Conservation (phyloP, 2,797 vertebrate genomes). For the Myiotriccus ornatus region DNA sequence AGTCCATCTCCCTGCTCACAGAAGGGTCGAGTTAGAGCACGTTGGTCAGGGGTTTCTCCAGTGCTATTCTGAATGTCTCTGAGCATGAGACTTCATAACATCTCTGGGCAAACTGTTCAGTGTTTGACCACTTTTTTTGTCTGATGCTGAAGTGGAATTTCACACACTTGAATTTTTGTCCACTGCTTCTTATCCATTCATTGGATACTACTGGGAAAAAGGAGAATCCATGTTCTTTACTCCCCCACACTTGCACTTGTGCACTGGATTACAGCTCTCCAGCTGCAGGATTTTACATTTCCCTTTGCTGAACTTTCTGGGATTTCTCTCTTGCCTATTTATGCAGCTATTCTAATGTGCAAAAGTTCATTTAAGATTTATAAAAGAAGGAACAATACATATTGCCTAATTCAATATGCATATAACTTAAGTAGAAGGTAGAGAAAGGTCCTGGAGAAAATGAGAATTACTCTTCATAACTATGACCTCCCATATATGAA, state of each 20-base stretch:
- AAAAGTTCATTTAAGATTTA: background rate
- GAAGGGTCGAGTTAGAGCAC: background rate
- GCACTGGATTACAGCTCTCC: background rate
- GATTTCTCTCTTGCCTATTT: background rate
- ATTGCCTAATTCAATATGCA: background rate
- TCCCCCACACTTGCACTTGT: background rate
- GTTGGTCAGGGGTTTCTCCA: background rate
- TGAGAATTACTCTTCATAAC: background rate
- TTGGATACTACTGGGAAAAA: background rate
- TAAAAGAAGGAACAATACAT: background rate
- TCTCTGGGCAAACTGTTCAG: background rate
- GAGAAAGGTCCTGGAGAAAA: background rate
- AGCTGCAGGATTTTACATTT: background rate
- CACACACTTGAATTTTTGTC: background rate
- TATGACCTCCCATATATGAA: background rate
- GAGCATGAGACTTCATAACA: background rate
- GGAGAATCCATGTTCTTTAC: background rate
- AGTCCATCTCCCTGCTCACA: background rate
- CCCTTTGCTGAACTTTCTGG: background rate
- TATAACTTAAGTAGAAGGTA: background rate
- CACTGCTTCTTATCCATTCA: background rate
- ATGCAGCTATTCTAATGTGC: background rate
- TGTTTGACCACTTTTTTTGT: no score
- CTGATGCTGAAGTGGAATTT: background rate
- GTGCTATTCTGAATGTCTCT: background rate